Conservation (phyloP, 1,140 invertebrate genomes). For the Phymastichus coffea region DNA sequence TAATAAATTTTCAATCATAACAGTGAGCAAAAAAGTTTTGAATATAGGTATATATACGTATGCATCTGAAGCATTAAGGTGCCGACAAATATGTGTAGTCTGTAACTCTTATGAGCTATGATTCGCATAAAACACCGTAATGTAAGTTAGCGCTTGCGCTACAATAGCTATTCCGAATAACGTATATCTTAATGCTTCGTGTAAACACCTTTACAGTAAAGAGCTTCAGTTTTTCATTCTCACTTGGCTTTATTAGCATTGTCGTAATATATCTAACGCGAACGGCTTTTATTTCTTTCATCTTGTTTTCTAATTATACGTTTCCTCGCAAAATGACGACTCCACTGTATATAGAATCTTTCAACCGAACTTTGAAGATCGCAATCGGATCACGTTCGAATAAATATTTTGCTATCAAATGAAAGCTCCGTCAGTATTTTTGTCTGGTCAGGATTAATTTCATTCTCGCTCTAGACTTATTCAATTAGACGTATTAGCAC, state of each 20-base stretch:
- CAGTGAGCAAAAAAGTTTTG: no score
- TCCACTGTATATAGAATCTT: no score
- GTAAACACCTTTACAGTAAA: background rate
- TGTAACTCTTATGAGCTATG: no score
- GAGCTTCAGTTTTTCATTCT: no score
- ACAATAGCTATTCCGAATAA: background rate
- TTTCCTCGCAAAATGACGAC: no score
- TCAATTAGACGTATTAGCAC: conserved; percentile 4
- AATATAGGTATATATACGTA: conserved; percentile 1
- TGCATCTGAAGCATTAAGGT: background rate
- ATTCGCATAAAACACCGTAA: conserved; percentile 1
- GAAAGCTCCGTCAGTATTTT: conserved; percentile 5
- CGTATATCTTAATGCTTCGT: background rate
- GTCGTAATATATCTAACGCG: no score
- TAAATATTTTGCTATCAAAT: conserved; percentile 19
- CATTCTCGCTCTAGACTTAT: background rate
- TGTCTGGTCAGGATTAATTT: background rate
- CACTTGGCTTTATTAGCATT: no score
- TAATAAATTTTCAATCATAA: no score
- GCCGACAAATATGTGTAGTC: no score
- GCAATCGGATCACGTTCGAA: conserved; percentile 5
- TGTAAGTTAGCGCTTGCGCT: background rate
- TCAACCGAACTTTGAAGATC: background rate
- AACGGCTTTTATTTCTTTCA: no score
- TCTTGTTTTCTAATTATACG: no score